These are phyloP conservation scores for Mellivora capensis DNA, from an alignment of 2,113 vertebrate species.

Conservation along the genomic window DNA sequence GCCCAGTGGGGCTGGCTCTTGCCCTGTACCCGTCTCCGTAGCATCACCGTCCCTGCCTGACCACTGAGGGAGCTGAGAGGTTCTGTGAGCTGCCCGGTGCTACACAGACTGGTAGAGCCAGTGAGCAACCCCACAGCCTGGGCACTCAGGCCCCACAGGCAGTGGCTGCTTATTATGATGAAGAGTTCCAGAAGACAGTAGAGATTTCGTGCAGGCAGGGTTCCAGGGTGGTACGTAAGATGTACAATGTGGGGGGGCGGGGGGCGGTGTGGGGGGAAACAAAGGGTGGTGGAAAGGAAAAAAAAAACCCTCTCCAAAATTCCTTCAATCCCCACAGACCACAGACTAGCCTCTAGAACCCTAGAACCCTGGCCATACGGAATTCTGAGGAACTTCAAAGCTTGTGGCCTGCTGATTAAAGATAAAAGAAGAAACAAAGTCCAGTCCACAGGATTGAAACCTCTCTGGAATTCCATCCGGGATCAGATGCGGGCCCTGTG, in stretches of 20 bases:
- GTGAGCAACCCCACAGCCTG: not conserved
- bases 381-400: too few relatives aligned
- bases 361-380: not conserved
- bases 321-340: not conserved
- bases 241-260: not conserved
- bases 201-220: too few relatives aligned
- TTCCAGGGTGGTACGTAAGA: not conserved
- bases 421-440: not conserved
- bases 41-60: too few relatives aligned
- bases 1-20: not conserved
- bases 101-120: not conserved
- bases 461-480: not conserved
- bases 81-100: not conserved
- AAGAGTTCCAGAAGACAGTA: accelerated
- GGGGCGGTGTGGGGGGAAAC: not conserved
- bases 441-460: not conserved
- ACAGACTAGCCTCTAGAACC: accelerated
- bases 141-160: accelerated
- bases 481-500: accelerated
- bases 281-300: too few relatives aligned
- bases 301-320: not conserved
- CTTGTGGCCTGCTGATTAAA: not conserved
- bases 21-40: not conserved
- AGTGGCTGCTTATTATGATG: accelerated
- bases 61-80: not conserved